phyloP scores from a whole-genome alignment of 2,797 vertebrate species.

The Diceros bicornis region DNA sequence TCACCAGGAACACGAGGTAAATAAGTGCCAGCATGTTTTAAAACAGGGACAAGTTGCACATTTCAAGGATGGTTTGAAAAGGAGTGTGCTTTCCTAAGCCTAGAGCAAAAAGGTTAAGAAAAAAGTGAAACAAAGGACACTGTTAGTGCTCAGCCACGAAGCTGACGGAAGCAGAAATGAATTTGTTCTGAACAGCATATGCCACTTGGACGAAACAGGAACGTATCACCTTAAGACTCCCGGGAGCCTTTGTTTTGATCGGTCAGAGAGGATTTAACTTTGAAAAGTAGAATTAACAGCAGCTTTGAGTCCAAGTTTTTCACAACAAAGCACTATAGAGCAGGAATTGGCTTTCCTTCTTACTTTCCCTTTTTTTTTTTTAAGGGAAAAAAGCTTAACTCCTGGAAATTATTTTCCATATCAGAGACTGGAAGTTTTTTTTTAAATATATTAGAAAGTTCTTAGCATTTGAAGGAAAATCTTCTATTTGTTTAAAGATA shows the following conservation, averaged over 20 bases:
- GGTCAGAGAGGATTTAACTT: conserved; percentile 67
- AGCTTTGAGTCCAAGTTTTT: conserved; percentile 76
- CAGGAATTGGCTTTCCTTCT: neutral
- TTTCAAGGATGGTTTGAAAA: neutral
- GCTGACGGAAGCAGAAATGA: conserved; percentile 69
- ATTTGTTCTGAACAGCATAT: conserved; percentile 55
- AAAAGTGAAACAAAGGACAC: neutral
- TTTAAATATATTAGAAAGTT: neutral
- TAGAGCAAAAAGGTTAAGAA: neutral
- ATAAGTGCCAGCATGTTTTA: neutral
- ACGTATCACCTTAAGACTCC: neutral
- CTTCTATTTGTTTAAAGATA: conserved; percentile 67
- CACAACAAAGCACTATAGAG: conserved; percentile 71
- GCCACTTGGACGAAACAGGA: conserved; percentile 62
- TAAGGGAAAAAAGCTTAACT: conserved; percentile 57
- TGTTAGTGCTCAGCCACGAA: neutral
- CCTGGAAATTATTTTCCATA: conserved; percentile 42
- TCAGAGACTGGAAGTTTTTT: conserved; percentile 25
- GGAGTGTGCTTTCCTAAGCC: neutral
- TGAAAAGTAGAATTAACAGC: conserved; percentile 68
- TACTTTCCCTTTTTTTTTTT: neutral
- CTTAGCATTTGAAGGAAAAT: conserved; percentile 43
- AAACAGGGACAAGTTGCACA: neutral
- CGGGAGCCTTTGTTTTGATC: conserved; percentile 67
- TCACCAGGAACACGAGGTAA: neutral